Evolutionary conservation across 2,797 vertebrate species (phyloP), one percentile per base, ranked within the genome.

Genomic region (Enteromius trimaculatus): DNA sequence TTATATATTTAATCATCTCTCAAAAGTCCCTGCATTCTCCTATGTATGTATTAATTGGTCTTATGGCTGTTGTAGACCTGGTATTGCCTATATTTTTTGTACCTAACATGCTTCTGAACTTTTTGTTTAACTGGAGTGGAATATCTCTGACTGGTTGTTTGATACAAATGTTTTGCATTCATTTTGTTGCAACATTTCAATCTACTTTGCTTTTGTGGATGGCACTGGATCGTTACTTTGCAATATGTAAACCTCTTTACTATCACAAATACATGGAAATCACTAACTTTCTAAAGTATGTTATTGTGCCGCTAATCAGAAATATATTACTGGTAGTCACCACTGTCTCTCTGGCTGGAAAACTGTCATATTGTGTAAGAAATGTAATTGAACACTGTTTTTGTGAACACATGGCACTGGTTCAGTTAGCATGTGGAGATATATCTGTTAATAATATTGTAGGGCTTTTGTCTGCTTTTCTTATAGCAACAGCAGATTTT

Each of bases 371-470:
- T 62, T 95, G 93, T 72, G 65, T 11, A 2, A 85, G 77, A 13
- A 90, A 91, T 71, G 81, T 70, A 0, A 92, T 94, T 29, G 84
- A 90, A n/a, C 92, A 94, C 71, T 94, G 92, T 75, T 94, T 93
- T 90, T 94, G 93, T 85, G 94, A 95, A 11, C 93, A 95, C 82
- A 95, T 94, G 94, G 90, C 93, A 1, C 49, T 94, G 60, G 86
- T 87, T 80, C 84, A 85, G 65, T 72, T 86, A 68, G 82, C 87
- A 51, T 88, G 84, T 72, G 87, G 75, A 62, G 82, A 84, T 66
- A 82, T 72, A 79, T 74, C 79, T 31, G 10, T 86, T 49, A 83
- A 86, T 66, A 88, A 79, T 3, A 42, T 90, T n/a, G 89, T 87
- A 31, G 93, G 92, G 2, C 86, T 95, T 78, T 19, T 90, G 0